phyloP scores from a whole-genome alignment of 2,797 vertebrate genomes.

The Sciaenops ocellatus region DNA sequence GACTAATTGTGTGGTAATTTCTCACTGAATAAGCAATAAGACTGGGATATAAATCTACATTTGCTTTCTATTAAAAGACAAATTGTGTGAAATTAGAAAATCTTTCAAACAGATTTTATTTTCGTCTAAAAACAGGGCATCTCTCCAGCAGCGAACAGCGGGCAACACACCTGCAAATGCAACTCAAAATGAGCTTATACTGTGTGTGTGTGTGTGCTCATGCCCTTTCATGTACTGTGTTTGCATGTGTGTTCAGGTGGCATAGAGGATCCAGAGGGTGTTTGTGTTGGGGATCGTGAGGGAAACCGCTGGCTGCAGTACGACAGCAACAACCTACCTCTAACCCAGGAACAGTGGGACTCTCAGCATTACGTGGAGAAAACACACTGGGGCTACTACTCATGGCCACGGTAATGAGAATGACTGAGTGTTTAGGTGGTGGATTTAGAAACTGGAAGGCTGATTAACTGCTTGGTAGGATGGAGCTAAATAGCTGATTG shows the following conservation, averaged over 20 bases:
- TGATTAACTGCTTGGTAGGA: slow-evolving; percentile 61
- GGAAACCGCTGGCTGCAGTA: slow-evolving; percentile 96
- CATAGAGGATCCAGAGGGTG: slow-evolving; percentile 78
- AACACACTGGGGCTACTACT: slow-evolving; percentile 96
- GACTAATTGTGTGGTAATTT: slow-evolving; percentile 25
- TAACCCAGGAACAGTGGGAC: slow-evolving; percentile 91
- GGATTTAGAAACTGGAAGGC: slow-evolving; percentile 44
- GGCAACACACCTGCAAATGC: background rate
- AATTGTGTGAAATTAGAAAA: slow-evolving; percentile 27
- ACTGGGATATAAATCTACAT: slow-evolving; percentile 15
- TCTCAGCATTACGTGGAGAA: slow-evolving; percentile 92
- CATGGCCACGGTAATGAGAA: slow-evolving; percentile 91
- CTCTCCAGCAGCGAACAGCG: background rate
- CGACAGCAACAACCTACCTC: slow-evolving; percentile 88
- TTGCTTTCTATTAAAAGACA: slow-evolving; percentile 24
- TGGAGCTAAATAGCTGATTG: slow-evolving; percentile 60
- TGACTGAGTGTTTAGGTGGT: slow-evolving; percentile 6
- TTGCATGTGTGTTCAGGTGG: slow-evolving; percentile 85
- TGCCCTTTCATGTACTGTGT: slow-evolving; percentile 7
- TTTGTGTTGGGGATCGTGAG: slow-evolving; percentile 90
- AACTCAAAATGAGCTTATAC: background rate
- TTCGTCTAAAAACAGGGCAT: background rate
- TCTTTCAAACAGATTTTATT: background rate
- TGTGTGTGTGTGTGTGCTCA: slow-evolving; percentile 1
- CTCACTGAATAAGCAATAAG: background rate